phyloP scores from a whole-genome alignment of 1,140 invertebrate genomes.

The Brachionus angularis region DNA sequence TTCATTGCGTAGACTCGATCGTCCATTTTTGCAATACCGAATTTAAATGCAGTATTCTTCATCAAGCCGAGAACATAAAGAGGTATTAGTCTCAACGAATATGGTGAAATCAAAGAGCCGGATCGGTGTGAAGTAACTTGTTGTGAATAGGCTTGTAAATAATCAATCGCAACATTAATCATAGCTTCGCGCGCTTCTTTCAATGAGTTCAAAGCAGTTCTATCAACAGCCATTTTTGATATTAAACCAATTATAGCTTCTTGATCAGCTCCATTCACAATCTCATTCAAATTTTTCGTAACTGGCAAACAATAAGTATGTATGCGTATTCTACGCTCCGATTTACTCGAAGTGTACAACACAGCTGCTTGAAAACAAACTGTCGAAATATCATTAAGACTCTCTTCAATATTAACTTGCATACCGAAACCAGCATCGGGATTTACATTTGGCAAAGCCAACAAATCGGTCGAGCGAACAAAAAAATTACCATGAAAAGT shows the following conservation, averaged over 20 bases:
- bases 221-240: constrained; percentile 93
- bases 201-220: constrained; percentile 75
- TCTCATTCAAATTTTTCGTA: constrained; percentile 73
- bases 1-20: constrained; percentile 88
- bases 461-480: constrained; percentile 89
- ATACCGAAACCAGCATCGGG: constrained; percentile 96
- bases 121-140: constrained; percentile 63
- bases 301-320: constrained; percentile 93
- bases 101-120: constrained; percentile 69
- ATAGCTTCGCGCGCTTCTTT: constrained; percentile 90
- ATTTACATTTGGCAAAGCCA: constrained; percentile 93
- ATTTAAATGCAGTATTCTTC: constrained; percentile 66
- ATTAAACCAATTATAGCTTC: constrained; percentile 86
- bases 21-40: constrained; percentile 60
- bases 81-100: constrained; percentile 73
- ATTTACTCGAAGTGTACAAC: constrained; percentile 82
- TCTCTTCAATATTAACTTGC: constrained; percentile 91
- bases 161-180: constrained; percentile 87
- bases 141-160: constrained; percentile 69
- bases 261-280: constrained; percentile 87
- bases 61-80: constrained; percentile 82
- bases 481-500: constrained; percentile 99
- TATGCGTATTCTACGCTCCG: constrained; percentile 90
- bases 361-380: constrained; percentile 96
- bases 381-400: constrained; percentile 73